Evolutionary conservation across 1,140 invertebrate genomes (phyloP).

Genomic region (Dolichoris vasculosae): DNA sequence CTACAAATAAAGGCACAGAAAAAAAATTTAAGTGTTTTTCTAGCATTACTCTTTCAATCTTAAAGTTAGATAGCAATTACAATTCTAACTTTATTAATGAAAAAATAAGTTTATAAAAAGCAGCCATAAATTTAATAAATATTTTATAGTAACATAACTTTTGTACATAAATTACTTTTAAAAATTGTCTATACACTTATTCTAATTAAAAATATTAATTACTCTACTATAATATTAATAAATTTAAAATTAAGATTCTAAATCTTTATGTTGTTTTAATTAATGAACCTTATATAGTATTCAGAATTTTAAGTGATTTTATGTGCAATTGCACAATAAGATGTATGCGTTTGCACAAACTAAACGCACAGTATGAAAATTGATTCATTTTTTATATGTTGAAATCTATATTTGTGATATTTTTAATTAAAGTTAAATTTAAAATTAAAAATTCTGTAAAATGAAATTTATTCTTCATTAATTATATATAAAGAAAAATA

Average conservation of each 20-base stretch:
- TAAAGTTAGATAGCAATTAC: background rate
- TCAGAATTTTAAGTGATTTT: conserved; percentile 22
- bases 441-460: no score
- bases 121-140: no score
- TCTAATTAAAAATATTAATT: conserved; percentile 5
- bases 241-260: background rate
- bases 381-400: background rate
- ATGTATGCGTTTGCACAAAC: background rate
- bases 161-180: no score
- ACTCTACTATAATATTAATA: background rate
- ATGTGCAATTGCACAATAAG: background rate
- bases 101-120: no score
- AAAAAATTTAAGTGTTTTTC: background rate
- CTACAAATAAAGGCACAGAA: background rate
- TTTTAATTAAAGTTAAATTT: background rate
- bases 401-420: background rate
- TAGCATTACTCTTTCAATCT: background rate
- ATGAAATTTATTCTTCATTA: no score
- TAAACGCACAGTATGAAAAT: background rate
- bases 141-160: no score
- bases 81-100: background rate
- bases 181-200: no score
- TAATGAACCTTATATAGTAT: conserved; percentile 20
- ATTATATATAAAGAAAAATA: no score
- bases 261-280: conserved; percentile 31